Evolutionary conservation across 2,113 vertebrate species (phyloP).

Genomic region (Cavia porcellus): DNA sequence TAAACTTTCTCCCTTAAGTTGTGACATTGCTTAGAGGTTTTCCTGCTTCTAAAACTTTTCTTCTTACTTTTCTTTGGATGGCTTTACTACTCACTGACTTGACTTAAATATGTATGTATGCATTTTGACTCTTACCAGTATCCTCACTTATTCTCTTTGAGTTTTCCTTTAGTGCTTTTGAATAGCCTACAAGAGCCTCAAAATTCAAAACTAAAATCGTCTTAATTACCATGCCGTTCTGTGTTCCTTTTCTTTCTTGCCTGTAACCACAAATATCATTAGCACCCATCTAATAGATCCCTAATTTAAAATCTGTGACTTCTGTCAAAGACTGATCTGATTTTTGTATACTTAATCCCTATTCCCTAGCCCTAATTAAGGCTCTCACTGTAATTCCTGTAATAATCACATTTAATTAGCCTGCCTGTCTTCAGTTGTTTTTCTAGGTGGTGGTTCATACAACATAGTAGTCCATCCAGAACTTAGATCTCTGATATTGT

Average conservation of each 20-base stretch:
- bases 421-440: background rate
- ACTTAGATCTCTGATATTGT: background rate
- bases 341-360: background rate
- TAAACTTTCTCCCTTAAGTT: background rate
- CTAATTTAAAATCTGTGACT: background rate
- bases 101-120: background rate
- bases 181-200: background rate
- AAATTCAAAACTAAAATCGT: constrained; percentile 45
- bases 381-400: background rate
- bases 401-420: constrained; percentile 14
- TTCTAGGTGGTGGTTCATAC: background rate
- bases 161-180: background rate
- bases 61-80: constrained; percentile 8
- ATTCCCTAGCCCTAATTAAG: background rate
- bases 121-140: background rate
- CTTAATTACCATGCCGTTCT: background rate
- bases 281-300: background rate
- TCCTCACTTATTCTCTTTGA: background rate
- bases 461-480: background rate
- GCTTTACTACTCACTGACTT: background rate
- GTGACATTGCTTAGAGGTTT: background rate
- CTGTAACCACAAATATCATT: background rate
- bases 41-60: background rate
- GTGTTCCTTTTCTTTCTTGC: constrained; percentile 8
- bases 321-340: background rate